Evolutionary conservation across 1,140 invertebrate species (phyloP).

Genomic region (Drosophila bifasciata): DNA sequence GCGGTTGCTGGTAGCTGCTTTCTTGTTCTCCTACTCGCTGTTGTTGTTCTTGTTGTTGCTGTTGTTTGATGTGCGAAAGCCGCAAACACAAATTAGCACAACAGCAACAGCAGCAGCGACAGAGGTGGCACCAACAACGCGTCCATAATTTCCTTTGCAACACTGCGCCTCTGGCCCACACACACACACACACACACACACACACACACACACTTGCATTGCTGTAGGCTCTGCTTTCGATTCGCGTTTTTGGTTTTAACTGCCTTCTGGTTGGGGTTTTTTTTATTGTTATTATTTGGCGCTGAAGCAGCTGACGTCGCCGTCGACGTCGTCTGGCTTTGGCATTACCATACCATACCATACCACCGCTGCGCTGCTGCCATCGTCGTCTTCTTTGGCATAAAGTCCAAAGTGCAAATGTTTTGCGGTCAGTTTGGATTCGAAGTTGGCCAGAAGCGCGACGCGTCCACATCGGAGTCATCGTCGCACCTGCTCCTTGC

Average conservation of each 20-base stretch:
- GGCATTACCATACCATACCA: too few relatives aligned
- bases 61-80: conserved; percentile 69
- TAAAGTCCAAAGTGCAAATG: conserved; percentile 79
- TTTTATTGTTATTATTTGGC: conserved; percentile 77
- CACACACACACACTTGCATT: conserved; percentile 9
- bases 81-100: conserved; percentile 79
- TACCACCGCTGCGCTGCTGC: conserved; percentile 35
- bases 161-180: conserved; percentile 50
- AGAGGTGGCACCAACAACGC: conserved; percentile 33
- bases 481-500: conserved; percentile 44
- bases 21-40: too few relatives aligned
- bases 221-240: conserved; percentile 28
- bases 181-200: neutral
- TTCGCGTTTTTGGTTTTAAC: conserved; percentile 64
- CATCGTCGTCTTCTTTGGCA: conserved; percentile 48
- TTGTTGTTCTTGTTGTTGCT: conserved; percentile 9
- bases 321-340: conserved; percentile 33
- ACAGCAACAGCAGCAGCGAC: conserved; percentile 13
- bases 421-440: conserved; percentile 80
- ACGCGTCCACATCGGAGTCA: conserved; percentile 44
- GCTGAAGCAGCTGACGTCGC: conserved; percentile 55
- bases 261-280: conserved; percentile 51
- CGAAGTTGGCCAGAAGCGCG: conserved; percentile 68
- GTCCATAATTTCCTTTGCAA: conserved; percentile 76
- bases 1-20: conserved; percentile 24